Conservation (phyloP, 2,113 vertebrate genomes). For the Gasterosteus aculeatus region DNA sequence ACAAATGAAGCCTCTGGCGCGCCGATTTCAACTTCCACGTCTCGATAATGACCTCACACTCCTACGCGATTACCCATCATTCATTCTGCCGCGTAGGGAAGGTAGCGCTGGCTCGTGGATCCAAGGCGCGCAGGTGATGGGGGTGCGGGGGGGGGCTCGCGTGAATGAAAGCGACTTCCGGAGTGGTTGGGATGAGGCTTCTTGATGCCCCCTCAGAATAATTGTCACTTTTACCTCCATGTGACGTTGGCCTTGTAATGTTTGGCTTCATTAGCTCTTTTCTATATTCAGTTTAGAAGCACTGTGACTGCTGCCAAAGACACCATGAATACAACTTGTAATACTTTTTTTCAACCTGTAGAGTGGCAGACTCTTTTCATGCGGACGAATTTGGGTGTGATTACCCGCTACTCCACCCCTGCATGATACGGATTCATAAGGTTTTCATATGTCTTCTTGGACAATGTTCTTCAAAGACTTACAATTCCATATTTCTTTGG, state of each 20-base stretch:
- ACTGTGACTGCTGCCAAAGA: conserved; percentile 52
- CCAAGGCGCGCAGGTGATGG: conserved; percentile 34
- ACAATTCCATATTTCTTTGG: no score
- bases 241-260: conserved; percentile 16
- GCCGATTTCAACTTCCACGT: conserved; percentile 58
- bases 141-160: not conserved
- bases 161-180: conserved; percentile 52
- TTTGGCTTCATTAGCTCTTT: conserved; percentile 39
- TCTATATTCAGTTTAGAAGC: conserved; percentile 44
- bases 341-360: conserved; percentile 31
- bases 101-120: conserved; percentile 33
- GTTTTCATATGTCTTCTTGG: not conserved
- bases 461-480: not conserved
- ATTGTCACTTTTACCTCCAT: conserved; percentile 26
- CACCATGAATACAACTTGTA: not conserved
- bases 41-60: conserved; percentile 70
- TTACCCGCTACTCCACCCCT: conserved; percentile 16
- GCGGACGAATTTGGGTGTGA: conserved; percentile 18
- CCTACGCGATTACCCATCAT: conserved; percentile 60
- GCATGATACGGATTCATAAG: not conserved
- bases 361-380: conserved; percentile 28
- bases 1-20: conserved; percentile 69
- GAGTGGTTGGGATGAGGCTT: conserved; percentile 37
- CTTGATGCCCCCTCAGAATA: conserved; percentile 41
- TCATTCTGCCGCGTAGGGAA: conserved; percentile 55